Evolutionary conservation across 2,797 vertebrate genomes (phyloP).

Genomic region (Pyrocephalus nanus): DNA sequence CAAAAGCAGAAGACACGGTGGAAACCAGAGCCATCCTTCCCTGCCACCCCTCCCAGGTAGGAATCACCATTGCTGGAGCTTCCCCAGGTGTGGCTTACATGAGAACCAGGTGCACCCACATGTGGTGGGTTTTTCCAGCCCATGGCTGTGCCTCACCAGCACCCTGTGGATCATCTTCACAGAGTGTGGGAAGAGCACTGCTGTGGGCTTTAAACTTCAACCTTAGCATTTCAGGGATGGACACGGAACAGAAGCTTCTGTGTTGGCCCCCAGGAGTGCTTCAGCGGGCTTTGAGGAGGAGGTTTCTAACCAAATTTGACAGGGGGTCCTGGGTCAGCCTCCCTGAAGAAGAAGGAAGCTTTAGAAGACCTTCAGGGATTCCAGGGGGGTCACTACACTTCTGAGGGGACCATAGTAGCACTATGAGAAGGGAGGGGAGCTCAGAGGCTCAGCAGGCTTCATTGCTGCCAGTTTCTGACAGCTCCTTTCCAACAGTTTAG

Average conservation of each 20-base stretch:
- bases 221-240: background rate
- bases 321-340: rapidly evolving
- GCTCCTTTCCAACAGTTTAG: background rate
- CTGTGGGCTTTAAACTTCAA: background rate
- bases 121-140: background rate
- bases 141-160: background rate
- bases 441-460: background rate
- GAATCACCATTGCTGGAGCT: background rate
- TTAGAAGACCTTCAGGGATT: background rate
- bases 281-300: rapidly evolving
- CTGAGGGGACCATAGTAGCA: rapidly evolving
- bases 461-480: background rate
- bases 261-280: rapidly evolving
- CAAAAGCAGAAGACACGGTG: background rate
- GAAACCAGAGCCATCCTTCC: background rate
- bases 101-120: background rate
- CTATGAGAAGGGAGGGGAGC: background rate
- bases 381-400: background rate
- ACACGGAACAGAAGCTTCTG: background rate
- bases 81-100: background rate
- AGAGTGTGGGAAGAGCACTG: background rate
- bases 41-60: background rate
- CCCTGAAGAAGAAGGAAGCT: background rate
- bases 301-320: background rate
- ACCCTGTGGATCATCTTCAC: background rate